Evolutionary conservation across 2,113 vertebrate genomes (phyloP), one percentile per base, ranked within the genome.

Genomic region (Colistium nudipinnis): DNA sequence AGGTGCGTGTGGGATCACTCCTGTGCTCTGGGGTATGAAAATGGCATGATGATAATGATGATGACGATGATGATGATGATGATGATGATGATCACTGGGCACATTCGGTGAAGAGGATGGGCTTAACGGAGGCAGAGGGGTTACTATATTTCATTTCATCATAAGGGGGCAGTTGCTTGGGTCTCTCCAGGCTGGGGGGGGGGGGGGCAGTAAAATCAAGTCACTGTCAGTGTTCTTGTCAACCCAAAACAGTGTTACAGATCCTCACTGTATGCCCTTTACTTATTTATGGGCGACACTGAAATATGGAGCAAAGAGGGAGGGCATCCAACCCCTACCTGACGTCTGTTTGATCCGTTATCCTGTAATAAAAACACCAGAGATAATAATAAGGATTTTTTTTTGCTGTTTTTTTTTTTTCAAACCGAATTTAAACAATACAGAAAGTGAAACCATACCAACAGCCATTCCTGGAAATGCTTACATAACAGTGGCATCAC

Each of bases 1-100:
- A 89, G 84, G 88, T 89, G 88, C 86, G 90, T 88, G 82, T 80
- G 84, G 65, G 76, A 71, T 79, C 82, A 65, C 70, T 77, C 52
- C 71, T 54, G 78, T 65, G 64, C 73, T 67, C 69, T n/a, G 25
- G 71, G 71, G 54, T 83, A 59, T 75, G 60, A 44, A 78, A 87
- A 77, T 81, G 80, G 70, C 85, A 88, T 79, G 72, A 80, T 86
- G 88, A 83, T 85, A 27, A 76, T 85, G 88, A 85, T 85, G 41
- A 43, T 79, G 72, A 80, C 85, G 88, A 83, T 85, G 48, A 76
- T 85, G 88, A 85, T 85, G 41, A 88, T 79, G 72, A 80, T 86
- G 88, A 83, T 85, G 48, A 76, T 85, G 88, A 85, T 85, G 41
- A 43, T n/a, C 86, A 69, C 57, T 73, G 77, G 73, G 74, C 70